These are phyloP conservation scores for Girardia tigrina DNA, from an alignment of 2,888 invertebrate genomes.

Conservation along the genomic window DNA sequence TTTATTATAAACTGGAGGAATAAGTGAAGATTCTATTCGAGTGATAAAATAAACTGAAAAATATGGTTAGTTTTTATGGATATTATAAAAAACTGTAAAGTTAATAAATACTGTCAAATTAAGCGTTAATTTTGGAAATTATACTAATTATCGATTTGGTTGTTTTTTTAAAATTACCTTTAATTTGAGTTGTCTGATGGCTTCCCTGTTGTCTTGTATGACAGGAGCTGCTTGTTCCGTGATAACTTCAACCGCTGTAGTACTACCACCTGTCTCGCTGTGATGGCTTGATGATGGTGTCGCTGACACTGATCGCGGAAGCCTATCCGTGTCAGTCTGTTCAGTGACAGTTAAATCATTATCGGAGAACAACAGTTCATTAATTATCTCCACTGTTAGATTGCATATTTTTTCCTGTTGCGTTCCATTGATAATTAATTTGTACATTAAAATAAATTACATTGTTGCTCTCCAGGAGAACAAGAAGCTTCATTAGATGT, in stretches of 20 bases:
- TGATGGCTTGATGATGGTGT: background rate
- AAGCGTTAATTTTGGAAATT: too few species aligned
- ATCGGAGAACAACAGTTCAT: background rate
- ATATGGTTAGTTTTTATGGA: too few species aligned
- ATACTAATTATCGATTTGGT: too few species aligned
- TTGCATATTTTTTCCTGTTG: slow-evolving; percentile 14
- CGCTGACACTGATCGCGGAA: background rate
- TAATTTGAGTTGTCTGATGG: background rate
- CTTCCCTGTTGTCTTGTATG: too few species aligned
- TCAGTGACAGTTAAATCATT: background rate
- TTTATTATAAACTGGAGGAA: too few species aligned
- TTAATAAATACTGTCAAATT: too few species aligned
- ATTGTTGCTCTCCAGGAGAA: slow-evolving; percentile 1
- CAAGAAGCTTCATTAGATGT: slow-evolving; percentile 1
- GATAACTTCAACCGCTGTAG: background rate
- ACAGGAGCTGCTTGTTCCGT: too few species aligned
- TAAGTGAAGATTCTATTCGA: too few species aligned
- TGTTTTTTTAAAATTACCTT: background rate
- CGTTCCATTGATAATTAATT: background rate
- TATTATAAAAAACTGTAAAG: too few species aligned
- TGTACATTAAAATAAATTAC: background rate
- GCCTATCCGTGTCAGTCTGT: too few species aligned
- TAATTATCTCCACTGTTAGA: slow-evolving; percentile 24
- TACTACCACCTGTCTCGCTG: background rate
- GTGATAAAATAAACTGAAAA: too few species aligned